A percentile compares a stretch with the other conserved stretches of the same genome.
Evolutionary conservation across 1,140 invertebrate genomes (phyloP).

Genomic region (Drosophila orosa): DNA sequence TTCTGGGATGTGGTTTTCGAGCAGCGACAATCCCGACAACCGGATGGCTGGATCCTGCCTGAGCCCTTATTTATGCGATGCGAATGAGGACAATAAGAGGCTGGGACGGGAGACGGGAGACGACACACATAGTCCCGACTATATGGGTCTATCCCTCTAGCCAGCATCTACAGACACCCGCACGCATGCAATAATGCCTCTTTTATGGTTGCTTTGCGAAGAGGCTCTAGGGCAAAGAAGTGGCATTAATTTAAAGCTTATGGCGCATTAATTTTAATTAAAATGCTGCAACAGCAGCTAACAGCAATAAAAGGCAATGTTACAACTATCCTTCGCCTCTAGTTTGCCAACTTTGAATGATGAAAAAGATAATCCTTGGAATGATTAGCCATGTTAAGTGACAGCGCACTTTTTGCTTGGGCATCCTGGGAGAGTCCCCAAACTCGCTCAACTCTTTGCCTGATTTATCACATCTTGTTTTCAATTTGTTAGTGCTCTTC

Average conservation of each 20-base stretch:
- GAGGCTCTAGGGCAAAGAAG: constrained; percentile 40
- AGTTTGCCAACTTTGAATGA: constrained; percentile 16
- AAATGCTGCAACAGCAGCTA: constrained; percentile 53
- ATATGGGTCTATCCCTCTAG: constrained; percentile 9
- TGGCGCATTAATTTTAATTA: constrained; percentile 73
- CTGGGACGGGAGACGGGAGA: neutral
- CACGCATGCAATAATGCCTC: constrained; percentile 33
- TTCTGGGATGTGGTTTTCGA: neutral
- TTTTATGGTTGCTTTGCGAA: constrained; percentile 40
- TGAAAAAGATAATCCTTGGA: constrained; percentile 31
- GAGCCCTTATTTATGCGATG: constrained; percentile 57
- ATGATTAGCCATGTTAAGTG: constrained; percentile 45
- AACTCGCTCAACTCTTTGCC: neutral
- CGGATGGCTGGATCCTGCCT: constrained; percentile 22
- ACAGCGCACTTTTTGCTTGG: constrained; percentile 11
- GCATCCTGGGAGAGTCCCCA: neutral
- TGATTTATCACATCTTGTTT: constrained; percentile 28
- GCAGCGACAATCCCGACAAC: constrained; percentile 29
- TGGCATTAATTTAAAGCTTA: constrained; percentile 65
- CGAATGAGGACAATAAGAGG: constrained; percentile 27
- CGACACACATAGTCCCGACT: constrained; percentile 24
- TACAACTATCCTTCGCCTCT: constrained; percentile 22
- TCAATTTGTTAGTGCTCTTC: constrained; percentile 6
- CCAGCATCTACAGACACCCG: constrained; percentile 7
- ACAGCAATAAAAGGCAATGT: constrained; percentile 40